These are phyloP conservation scores for Arremon brunneinucha DNA, from an alignment of 2,797 vertebrate species.

Conservation along the genomic window DNA sequence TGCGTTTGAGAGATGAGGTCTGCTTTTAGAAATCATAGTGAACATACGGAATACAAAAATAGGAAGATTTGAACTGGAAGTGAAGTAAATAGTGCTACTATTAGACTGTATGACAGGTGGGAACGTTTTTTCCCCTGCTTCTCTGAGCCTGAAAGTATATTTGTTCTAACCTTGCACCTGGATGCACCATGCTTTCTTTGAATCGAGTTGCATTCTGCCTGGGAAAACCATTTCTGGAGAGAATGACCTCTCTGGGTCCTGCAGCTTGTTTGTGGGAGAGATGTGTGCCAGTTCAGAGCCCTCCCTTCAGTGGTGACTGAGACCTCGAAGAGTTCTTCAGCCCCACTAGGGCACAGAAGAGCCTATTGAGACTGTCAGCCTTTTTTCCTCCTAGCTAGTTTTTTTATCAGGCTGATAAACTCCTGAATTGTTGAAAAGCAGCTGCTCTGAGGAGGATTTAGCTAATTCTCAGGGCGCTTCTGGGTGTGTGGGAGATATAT, in stretches of 20 bases:
- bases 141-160: conserved; percentile 35
- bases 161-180: conserved; percentile 70
- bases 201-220: conserved; percentile 65
- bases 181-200: conserved; percentile 61
- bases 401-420: conserved; percentile 71
- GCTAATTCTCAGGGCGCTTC: conserved; percentile 58
- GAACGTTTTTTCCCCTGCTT: neutral
- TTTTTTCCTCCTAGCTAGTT: conserved; percentile 62
- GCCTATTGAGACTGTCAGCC: conserved; percentile 62
- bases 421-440: conserved; percentile 74
- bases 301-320: conserved; percentile 47
- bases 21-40: neutral
- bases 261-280: conserved; percentile 61
- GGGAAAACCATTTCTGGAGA: conserved; percentile 73
- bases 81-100: neutral
- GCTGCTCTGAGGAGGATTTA: conserved; percentile 68
- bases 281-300: conserved; percentile 33
- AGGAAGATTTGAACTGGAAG: neutral
- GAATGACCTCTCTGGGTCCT: conserved; percentile 53
- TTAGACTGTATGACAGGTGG: neutral
- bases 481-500: conserved; percentile 42
- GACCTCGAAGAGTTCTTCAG: conserved; percentile 72
- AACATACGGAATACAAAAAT: neutral
- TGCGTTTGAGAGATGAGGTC: neutral
- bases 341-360: conserved; percentile 54